A percentile compares a stretch with the other conserved stretches of the same genome.
These are phyloP conservation scores for Drosophila nikananu DNA, from an alignment of 1,140 invertebrate genomes.

Conservation along the genomic window DNA sequence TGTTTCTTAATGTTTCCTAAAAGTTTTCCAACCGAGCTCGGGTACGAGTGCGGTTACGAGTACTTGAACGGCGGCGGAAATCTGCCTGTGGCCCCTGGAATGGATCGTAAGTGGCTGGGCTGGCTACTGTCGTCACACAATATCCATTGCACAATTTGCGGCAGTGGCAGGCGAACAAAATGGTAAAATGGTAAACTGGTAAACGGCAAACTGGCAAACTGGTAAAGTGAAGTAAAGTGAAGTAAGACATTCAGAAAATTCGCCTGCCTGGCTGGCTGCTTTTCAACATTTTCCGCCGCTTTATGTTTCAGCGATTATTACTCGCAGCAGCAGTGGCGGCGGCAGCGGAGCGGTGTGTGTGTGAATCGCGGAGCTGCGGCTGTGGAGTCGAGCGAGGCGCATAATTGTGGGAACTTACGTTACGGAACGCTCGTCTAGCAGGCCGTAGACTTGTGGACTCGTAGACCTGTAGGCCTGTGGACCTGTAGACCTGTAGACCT, in stretches of 20 bases:
- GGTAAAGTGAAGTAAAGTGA: constrained; percentile 64
- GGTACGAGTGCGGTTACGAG: constrained; percentile 11
- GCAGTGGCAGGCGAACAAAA: constrained; percentile 44
- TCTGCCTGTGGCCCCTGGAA: constrained; percentile 28
- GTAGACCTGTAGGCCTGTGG: constrained; percentile 39
- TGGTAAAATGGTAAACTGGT: constrained; percentile 40
- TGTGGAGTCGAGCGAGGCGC: constrained; percentile 75
- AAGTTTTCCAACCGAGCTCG: constrained; percentile 11
- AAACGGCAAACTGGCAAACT: constrained; percentile 1
- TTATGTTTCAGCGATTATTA: constrained; percentile 81
- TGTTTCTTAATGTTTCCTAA: constrained; percentile 33
- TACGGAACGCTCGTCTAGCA: constrained; percentile 78
- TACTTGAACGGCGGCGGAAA: constrained; percentile 5
- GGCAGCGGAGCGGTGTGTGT: constrained; percentile 32
- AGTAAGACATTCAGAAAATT: constrained; percentile 71
- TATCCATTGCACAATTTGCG: constrained; percentile 72
- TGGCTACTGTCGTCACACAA: constrained; percentile 54
- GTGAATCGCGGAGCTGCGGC: constrained; percentile 37
- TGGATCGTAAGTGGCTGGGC: constrained; percentile 42
- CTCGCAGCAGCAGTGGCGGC: constrained; percentile 22
- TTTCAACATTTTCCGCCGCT: constrained; percentile 79
- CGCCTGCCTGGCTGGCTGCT: constrained; percentile 58
- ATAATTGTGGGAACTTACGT: constrained; percentile 82
- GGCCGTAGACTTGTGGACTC: constrained; percentile 52
- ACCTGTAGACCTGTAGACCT: constrained; percentile 29